Base-by-base conservation (phyloP, 2,797 vertebrate genomes). In the Danio albolineatus region DNA sequence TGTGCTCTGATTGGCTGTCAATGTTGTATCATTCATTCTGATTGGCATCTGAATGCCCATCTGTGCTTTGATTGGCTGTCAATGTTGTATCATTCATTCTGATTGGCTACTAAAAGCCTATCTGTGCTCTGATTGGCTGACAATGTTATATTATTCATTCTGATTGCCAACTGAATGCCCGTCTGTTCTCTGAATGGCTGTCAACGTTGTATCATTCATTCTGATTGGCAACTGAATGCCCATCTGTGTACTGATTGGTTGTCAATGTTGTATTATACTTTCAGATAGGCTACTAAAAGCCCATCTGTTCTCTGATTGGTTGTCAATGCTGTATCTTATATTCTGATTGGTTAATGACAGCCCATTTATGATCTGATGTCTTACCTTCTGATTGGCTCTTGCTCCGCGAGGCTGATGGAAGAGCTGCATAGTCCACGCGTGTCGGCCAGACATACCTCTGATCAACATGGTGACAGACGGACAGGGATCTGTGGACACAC, bases 371-470 rank as follows among this genome's bases (percentile, higher is more conserved):
- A 36, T 69, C 83, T 76, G 82, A 64, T 28, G 9, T 44, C 48
- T 91, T 90, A 96, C 95, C 94, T 95, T 95, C 90, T 96, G 95
- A 88, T 93, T 95, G 89, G 94, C 93, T 90, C 96, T 94, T 80
- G 94, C 94, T 90, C 94, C 92, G 92, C 95, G 93, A 84, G 96
- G 95, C 88, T 97, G 93, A 83, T 96, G 95, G 87, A 94, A 95
- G 69, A 97, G 96, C 81, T 97, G 95, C 86, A 98, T 95, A 82
- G 94, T 94, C 97, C 96, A 98, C 1, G 94, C 94, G 79, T 96
- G 96, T 86, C 92, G 90, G 85, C 96, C 96, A 46, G 95, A 96
- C 72, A 94, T 93, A 80, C 96, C 96, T 88, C 97, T 93, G 85
- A 97, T 95, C 88, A 98, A 86, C 88, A 95, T 86, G 17, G 94